phyloP scores from a whole-genome alignment of 2,888 invertebrate genomes.

The Flabesymbios commensalis region DNA sequence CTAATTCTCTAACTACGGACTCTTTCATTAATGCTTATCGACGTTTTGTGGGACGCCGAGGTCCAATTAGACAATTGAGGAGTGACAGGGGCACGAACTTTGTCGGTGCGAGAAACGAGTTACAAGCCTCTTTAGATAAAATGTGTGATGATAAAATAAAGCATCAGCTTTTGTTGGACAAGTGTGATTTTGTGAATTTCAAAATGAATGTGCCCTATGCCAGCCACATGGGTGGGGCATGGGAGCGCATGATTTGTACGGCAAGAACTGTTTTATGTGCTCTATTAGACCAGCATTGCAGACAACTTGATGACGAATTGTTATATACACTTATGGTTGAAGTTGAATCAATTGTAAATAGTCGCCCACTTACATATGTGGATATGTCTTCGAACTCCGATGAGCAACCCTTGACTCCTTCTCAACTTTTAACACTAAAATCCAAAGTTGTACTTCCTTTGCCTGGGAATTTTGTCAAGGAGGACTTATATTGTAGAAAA shows the following conservation, averaged over 20 bases:
- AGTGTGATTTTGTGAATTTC: constrained; percentile 5
- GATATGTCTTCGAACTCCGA: not conserved
- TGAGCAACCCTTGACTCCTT: constrained; percentile 20
- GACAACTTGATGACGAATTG: not conserved
- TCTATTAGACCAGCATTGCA: not conserved
- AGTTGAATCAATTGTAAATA: not conserved
- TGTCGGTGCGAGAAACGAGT: constrained; percentile 25
- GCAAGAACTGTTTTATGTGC: not conserved
- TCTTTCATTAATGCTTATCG: constrained; percentile 35
- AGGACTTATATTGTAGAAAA: constrained; percentile 28
- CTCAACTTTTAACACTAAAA: constrained; percentile 21
- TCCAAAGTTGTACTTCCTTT: constrained; percentile 24
- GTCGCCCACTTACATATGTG: not conserved
- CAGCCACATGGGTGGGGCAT: constrained; percentile 3
- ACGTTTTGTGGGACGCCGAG: constrained; percentile 30
- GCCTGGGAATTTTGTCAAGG: constrained; percentile 28
- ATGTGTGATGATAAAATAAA: not conserved
- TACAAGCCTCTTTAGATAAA: too few species aligned
- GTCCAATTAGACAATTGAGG: constrained; percentile 23
- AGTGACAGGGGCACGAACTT: constrained; percentile 32
- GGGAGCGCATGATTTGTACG: not conserved
- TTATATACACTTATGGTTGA: not conserved
- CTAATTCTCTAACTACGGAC: constrained; percentile 30
- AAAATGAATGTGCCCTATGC: not conserved
- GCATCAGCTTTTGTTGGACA: not conserved